Evolutionary conservation across 2,797 vertebrate species (phyloP), one percentile per base, ranked within the genome.

Genomic region (Huso huso): DNA sequence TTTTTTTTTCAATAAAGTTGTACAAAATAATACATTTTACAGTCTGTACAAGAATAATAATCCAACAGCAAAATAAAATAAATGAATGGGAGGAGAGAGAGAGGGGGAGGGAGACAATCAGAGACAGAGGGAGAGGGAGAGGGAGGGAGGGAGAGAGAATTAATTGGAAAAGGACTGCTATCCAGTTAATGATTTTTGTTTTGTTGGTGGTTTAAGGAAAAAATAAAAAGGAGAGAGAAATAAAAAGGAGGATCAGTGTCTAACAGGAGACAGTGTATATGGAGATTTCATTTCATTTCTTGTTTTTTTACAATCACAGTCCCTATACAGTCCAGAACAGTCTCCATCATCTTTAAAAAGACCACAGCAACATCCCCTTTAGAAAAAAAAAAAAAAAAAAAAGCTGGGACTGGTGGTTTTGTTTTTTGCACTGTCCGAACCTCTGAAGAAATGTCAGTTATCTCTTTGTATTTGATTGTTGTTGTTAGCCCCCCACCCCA

Each of bases 11-110:
- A 94, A 90, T 94, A 94, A 93, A 96, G 93, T 94, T 94, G 93
- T 95, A 96, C 93, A 95, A 95, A 96, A 96, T 95, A 93, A 94
- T 95, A 94, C 92, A 94, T 96, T 95, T 96, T 95, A 95, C 93
- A 96, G 91, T 95, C 92, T 95, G 92, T 95, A 96, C 93, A 95
- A 93, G 93, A 94, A 93, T 93, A 93, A 94, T 93, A 95, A 93
- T 93, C 88, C 92, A 94, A 92, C 92, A 93, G 91, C 92, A 92
- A 93, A 91, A 85, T 84, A 90, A 89, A 85, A 75, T 77, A 69
- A 70, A 57, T 49, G 12, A 49, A 61, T 6, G 9, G 50, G 70
- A 83, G 1, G 15, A 18, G 1, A 18, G 15, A 18, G 74, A 75
- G 72, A 71, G 77, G 78, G 71, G 73, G 78, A 79, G 81, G 76